These are phyloP conservation scores for Chydorus sphaericus DNA, from an alignment of 2,888 invertebrate species.

Conservation along the genomic window DNA sequence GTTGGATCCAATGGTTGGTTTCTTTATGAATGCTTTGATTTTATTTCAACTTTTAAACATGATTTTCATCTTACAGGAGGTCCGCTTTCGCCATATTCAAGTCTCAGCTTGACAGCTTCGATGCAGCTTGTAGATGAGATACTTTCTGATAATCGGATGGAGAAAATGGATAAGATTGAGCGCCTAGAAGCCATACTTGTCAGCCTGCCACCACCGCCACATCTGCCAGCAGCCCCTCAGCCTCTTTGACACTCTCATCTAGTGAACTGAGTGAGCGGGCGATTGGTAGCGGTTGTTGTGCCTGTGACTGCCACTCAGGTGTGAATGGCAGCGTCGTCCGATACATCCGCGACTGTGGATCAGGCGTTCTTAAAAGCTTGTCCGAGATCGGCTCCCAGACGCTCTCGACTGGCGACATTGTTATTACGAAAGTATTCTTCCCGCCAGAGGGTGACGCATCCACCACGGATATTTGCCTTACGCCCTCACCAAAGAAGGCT, in stretches of 20 bases:
- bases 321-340: constrained; percentile 12
- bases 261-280: constrained; percentile 12
- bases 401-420: constrained; percentile 79
- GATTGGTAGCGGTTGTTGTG: constrained; percentile 9
- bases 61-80: too few species aligned
- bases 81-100: constrained; percentile 11
- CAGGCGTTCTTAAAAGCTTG: constrained; percentile 27
- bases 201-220: constrained; percentile 43
- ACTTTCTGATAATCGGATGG: constrained; percentile 64
- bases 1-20: constrained; percentile 27
- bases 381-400: constrained; percentile 55
- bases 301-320: constrained; percentile 12
- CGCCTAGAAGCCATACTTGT: constrained; percentile 69
- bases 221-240: constrained; percentile 14
- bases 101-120: constrained; percentile 58
- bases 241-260: constrained; percentile 13
- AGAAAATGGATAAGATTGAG: constrained; percentile 70
- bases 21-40: too few species aligned
- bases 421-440: constrained; percentile 66
- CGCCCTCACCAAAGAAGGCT: constrained; percentile 37
- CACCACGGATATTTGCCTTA: constrained; percentile 30
- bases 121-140: constrained; percentile 81
- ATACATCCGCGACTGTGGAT: constrained; percentile 14
- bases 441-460: constrained; percentile 27
- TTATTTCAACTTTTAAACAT: too few species aligned